phyloP scores from a whole-genome alignment of 2,888 invertebrate genomes.

The Gisinianus flammeolus region DNA sequence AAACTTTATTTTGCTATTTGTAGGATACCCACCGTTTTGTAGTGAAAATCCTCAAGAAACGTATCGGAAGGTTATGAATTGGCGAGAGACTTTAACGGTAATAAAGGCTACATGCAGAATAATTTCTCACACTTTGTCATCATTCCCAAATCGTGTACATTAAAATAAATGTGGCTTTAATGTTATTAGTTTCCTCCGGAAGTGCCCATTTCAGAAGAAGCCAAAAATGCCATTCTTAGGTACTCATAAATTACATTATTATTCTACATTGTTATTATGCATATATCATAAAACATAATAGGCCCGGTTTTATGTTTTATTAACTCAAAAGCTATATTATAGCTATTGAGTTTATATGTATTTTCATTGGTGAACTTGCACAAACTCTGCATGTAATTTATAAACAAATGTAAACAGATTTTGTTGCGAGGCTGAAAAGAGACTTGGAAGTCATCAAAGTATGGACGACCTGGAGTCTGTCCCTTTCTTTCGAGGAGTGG shows the following conservation, averaged over 20 bases:
- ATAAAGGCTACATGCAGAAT: background rate
- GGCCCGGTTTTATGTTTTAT: too few species aligned
- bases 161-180: too few species aligned
- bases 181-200: constrained; percentile 87
- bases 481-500: constrained; percentile 93
- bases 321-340: too few species aligned
- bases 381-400: too few species aligned
- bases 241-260: constrained; percentile 49
- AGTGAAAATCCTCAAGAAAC: constrained; percentile 98
- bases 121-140: too few species aligned
- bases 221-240: constrained; percentile 86
- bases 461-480: constrained; percentile 90
- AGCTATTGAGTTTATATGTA: too few species aligned
- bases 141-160: too few species aligned
- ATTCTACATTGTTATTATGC: too few species aligned
- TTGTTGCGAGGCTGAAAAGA: constrained; percentile 94
- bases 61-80: constrained; percentile 97
- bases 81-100: constrained; percentile 90
- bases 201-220: constrained; percentile 98
- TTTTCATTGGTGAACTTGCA: too few species aligned
- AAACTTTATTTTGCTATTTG: too few species aligned
- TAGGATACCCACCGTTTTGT: constrained; percentile 98
- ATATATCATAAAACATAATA: too few species aligned
- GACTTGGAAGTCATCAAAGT: constrained; percentile 87
- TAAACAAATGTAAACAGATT: constrained; percentile 69